Conservation (phyloP, 2,113 vertebrate genomes). For the Garra rufa region DNA sequence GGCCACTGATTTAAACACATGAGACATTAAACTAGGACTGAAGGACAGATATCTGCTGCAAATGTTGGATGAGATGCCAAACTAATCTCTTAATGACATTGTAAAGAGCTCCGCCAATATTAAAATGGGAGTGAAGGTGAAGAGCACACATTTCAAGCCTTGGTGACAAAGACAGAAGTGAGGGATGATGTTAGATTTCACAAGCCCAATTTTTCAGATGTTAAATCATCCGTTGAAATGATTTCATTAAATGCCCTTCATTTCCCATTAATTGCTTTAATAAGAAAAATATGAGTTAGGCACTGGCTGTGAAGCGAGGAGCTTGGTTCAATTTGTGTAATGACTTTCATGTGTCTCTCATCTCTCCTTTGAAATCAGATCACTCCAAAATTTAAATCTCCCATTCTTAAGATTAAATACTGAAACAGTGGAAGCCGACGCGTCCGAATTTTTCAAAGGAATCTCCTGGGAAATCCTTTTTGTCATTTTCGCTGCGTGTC, state of each 20-base stretch:
- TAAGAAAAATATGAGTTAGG: constrained; percentile 36
- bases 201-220: constrained; percentile 44
- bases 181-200: constrained; percentile 49
- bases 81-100: constrained; percentile 41
- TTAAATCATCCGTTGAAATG: constrained; percentile 48
- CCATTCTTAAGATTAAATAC: constrained; percentile 9
- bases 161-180: constrained; percentile 30
- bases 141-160: constrained; percentile 8
- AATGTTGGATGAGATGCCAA: constrained; percentile 3
- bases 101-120: neutral
- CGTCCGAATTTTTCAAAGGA: constrained; percentile 3
- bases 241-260: constrained; percentile 54
- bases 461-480: constrained; percentile 7
- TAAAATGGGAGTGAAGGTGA: constrained; percentile 27
- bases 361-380: constrained; percentile 67
- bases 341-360: constrained; percentile 63
- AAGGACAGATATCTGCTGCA: constrained; percentile 21
- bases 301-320: constrained; percentile 49
- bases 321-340: constrained; percentile 53
- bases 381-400: constrained; percentile 10
- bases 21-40: neutral
- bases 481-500: neutral
- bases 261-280: constrained; percentile 57
- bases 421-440: constrained; percentile 6
- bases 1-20: neutral